Conservation (phyloP, 2,797 vertebrate genomes). For the Tympanoctomys barrerae region DNA sequence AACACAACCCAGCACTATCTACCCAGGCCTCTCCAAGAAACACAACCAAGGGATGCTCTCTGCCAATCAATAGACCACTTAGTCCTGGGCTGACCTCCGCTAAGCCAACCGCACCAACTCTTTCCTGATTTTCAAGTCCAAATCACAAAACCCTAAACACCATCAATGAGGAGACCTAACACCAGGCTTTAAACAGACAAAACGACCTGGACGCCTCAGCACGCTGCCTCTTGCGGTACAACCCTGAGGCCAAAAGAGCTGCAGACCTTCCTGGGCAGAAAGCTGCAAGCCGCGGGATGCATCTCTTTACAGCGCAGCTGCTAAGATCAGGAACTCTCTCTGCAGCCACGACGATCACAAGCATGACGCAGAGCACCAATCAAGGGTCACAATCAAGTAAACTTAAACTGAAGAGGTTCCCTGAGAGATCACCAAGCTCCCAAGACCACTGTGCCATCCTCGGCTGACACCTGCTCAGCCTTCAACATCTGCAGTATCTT, state of each 20-base stretch:
- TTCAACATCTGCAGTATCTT: not conserved
- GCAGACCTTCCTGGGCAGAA: not conserved
- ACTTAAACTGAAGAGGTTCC: not conserved
- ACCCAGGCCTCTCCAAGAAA: too few relatives aligned
- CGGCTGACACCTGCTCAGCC: not conserved
- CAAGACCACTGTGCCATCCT: not conserved
- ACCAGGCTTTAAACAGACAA: not conserved
- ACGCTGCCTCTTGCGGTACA: not conserved
- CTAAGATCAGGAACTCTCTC: not conserved
- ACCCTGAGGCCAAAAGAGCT: not conserved
- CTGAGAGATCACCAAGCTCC: not conserved
- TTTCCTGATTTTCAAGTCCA: not conserved
- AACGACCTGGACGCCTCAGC: not conserved
- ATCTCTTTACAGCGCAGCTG: not conserved
- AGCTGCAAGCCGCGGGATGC: fast-evolving
- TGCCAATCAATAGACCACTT: not conserved
- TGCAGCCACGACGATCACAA: not conserved
- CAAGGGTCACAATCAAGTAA: not conserved
- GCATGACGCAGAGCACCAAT: not conserved
- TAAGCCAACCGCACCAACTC: not conserved
- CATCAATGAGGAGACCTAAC: not conserved
- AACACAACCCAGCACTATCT: too few relatives aligned
- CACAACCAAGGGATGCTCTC: too few relatives aligned
- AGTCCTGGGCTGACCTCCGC: too few relatives aligned
- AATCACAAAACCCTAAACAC: not conserved